A percentile compares a stretch with the other conserved stretches of the same genome.
Evolutionary conservation across 2,888 invertebrate species (phyloP).

Genomic region (Rhagonycha fulva): DNA sequence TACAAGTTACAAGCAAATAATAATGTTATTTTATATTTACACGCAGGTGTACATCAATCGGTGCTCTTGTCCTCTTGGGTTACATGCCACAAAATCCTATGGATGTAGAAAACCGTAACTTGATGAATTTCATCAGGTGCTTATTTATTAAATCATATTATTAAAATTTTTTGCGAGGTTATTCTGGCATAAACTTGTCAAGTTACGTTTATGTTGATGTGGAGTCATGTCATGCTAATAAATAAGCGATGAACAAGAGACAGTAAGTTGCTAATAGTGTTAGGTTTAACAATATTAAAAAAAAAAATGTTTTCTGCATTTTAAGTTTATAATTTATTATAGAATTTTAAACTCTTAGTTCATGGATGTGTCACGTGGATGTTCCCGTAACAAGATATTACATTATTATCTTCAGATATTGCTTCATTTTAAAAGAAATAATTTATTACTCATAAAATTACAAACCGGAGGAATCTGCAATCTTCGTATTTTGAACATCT

Average conservation of each 20-base stretch:
- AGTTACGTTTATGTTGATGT: neutral
- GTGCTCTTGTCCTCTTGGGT: conserved; percentile 13
- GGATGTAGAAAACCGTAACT: conserved; percentile 16
- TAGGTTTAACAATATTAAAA: too few relatives aligned
- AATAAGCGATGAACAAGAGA: neutral
- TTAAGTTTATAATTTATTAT: too few relatives aligned
- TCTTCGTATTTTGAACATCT: too few relatives aligned
- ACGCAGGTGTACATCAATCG: conserved; percentile 9
- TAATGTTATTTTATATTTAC: neutral
- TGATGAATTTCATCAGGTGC: conserved; percentile 19
- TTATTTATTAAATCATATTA: neutral
- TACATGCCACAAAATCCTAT: conserved; percentile 12
- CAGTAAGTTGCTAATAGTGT: neutral
- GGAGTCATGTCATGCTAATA: neutral
- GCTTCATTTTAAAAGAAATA: too few relatives aligned
- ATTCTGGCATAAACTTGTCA: neutral
- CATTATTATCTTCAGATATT: too few relatives aligned
- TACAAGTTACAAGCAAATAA: neutral
- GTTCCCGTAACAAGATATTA: too few relatives aligned
- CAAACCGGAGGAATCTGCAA: too few relatives aligned
- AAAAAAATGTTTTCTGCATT: too few relatives aligned
- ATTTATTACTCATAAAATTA: too few relatives aligned
- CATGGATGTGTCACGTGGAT: too few relatives aligned
- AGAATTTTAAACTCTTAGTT: too few relatives aligned
- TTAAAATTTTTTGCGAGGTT: conserved; percentile 1